Evolutionary conservation across 2,113 vertebrate genomes (phyloP).

Genomic region (Oryzias woworae): DNA sequence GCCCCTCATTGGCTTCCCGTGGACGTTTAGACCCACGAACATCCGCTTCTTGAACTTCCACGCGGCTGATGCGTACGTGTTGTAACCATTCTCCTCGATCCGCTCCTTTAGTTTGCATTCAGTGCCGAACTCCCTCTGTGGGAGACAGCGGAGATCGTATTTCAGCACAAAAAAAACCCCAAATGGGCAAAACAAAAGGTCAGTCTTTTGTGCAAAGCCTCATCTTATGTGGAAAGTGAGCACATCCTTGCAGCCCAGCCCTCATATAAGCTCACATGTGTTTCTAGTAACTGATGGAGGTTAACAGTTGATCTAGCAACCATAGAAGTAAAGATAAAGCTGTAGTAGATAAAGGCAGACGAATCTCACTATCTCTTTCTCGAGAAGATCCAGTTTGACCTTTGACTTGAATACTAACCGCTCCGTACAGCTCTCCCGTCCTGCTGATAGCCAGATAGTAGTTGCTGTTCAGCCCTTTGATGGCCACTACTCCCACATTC

Average conservation of each 20-base stretch:
- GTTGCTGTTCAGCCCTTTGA: slow-evolving; percentile 93
- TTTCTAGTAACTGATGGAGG: slow-evolving; percentile 15
- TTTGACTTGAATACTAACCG: slow-evolving; percentile 84
- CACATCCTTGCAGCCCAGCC: neutral
- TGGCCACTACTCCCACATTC: slow-evolving; percentile 94
- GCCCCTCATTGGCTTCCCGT: slow-evolving; percentile 88
- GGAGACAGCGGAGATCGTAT: slow-evolving; percentile 40
- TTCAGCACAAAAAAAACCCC: slow-evolving; percentile 29
- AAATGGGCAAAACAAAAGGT: slow-evolving; percentile 26
- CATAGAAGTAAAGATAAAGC: slow-evolving; percentile 46
- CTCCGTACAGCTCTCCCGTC: slow-evolving; percentile 93
- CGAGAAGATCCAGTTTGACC: slow-evolving; percentile 50
- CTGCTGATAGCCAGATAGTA: slow-evolving; percentile 96
- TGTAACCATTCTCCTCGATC: slow-evolving; percentile 98
- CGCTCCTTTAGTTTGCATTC: slow-evolving; percentile 96
- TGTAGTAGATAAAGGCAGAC: slow-evolving; percentile 37
- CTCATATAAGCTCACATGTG: slow-evolving; percentile 22
- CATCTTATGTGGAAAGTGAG: neutral
- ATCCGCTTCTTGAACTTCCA: slow-evolving; percentile 95
- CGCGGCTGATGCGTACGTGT: slow-evolving; percentile 92
- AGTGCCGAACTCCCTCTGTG: slow-evolving; percentile 88
- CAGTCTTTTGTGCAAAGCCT: slow-evolving; percentile 3
- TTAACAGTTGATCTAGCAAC: slow-evolving; percentile 28
- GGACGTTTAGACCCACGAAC: slow-evolving; percentile 94
- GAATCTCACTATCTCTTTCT: slow-evolving; percentile 44